Evolutionary conservation across 2,113 vertebrate species (phyloP).

Genomic region (Bungarus multicinctus): DNA sequence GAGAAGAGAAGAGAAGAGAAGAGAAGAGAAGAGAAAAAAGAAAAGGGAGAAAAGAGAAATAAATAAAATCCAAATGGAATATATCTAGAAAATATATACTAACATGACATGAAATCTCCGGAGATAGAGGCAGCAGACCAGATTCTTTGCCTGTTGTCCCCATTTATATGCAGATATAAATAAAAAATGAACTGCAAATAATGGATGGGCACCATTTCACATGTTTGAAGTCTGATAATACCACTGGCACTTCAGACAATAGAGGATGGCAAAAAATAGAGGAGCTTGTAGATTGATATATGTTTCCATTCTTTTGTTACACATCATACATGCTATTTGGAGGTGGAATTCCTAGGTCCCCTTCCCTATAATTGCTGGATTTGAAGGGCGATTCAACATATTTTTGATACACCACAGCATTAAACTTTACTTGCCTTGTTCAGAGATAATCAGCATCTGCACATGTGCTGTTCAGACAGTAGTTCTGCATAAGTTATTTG

Average conservation of each 20-base stretch:
- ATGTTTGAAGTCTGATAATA: neutral
- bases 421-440: neutral
- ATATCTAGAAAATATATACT: neutral
- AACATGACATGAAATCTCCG: neutral
- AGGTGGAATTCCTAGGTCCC: neutral
- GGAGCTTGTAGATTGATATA: neutral
- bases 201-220: neutral
- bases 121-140: neutral
- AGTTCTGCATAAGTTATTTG: constrained; percentile 5
- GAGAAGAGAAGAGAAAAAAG: neutral
- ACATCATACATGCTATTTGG: neutral
- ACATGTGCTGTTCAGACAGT: neutral
- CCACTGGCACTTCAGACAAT: neutral
- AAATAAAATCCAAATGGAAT: neutral
- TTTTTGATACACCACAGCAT: neutral
- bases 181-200: neutral
- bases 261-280: neutral
- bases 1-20: no score
- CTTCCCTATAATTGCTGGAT: neutral
- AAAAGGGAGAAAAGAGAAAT: neutral
- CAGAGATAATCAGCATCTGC: neutral
- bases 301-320: neutral
- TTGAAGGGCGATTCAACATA: neutral
- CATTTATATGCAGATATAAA: neutral
- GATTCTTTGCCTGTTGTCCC: neutral